Conservation (phyloP, 2,797 vertebrate genomes). For the Cossypha niveicapilla region DNA sequence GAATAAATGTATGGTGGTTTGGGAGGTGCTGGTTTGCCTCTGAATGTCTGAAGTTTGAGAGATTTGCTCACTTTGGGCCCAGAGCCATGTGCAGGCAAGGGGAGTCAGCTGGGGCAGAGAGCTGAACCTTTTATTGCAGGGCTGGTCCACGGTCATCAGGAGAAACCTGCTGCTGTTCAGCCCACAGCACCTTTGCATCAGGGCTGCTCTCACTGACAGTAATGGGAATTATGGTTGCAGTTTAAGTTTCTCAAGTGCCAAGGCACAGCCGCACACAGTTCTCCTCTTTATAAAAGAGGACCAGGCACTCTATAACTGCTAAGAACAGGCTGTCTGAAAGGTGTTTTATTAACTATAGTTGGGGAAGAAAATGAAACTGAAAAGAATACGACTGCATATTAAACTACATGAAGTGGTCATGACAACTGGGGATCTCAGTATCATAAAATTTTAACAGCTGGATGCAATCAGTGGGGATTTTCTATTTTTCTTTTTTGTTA, state of each 20-base stretch:
- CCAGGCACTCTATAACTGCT: background rate
- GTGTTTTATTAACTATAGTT: constrained; percentile 65
- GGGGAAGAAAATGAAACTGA: constrained; percentile 62
- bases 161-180: background rate
- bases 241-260: background rate
- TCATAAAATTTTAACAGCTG: constrained; percentile 62
- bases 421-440: constrained; percentile 45
- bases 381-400: constrained; percentile 53
- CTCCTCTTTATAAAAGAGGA: background rate
- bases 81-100: background rate
- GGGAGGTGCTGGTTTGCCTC: background rate
- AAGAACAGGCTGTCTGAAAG: constrained; percentile 45
- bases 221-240: background rate
- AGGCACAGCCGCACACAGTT: background rate
- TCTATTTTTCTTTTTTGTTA: background rate
- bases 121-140: background rate
- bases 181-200: accelerated
- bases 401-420: constrained; percentile 51
- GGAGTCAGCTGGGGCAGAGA: background rate
- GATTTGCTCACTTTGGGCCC: background rate
- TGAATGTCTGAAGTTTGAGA: background rate
- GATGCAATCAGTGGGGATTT: constrained; percentile 50
- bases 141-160: background rate
- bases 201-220: background rate
- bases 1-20: background rate